Conservation (phyloP, 2,888 invertebrate genomes). For the Andrena minutula region DNA sequence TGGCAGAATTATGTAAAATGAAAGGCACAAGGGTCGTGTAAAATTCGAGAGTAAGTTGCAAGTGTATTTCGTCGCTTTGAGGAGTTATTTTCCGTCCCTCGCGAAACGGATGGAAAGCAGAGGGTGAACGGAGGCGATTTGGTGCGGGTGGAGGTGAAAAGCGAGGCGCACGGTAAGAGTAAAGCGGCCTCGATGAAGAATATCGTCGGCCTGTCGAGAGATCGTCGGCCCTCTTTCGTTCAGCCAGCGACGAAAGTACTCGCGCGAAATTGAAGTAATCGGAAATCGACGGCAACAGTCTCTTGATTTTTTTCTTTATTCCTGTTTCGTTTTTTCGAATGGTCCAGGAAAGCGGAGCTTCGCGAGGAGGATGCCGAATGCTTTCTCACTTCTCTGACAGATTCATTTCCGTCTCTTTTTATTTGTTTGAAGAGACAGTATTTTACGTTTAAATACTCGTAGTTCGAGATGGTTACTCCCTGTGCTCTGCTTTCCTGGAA, state of each 20-base stretch:
- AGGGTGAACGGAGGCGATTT: neutral
- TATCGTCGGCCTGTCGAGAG: constrained; percentile 29
- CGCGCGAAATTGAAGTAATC: constrained; percentile 67
- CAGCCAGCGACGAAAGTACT: constrained; percentile 66
- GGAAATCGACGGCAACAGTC: constrained; percentile 62
- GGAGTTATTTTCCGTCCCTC: neutral
- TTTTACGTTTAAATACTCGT: neutral
- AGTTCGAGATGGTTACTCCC: neutral
- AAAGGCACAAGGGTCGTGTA: neutral
- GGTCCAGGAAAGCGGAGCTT: constrained; percentile 39
- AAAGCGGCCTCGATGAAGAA: constrained; percentile 46
- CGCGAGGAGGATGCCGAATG: neutral
- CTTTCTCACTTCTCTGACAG: neutral
- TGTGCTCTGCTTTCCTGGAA: constrained; percentile 32
- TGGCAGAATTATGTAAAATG: neutral
- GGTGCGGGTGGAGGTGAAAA: constrained; percentile 12
- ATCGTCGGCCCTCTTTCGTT: constrained; percentile 10
- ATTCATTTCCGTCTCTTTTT: neutral
- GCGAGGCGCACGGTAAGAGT: constrained; percentile 51
- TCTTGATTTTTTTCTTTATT: constrained; percentile 55
- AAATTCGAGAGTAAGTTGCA: neutral
- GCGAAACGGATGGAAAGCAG: constrained; percentile 21
- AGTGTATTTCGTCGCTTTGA: neutral
- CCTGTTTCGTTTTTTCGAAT: constrained; percentile 6
- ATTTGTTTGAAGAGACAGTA: neutral